These are phyloP conservation scores for Alentia gelatinosa DNA, from an alignment of 2,888 invertebrate genomes.

Conservation along the genomic window DNA sequence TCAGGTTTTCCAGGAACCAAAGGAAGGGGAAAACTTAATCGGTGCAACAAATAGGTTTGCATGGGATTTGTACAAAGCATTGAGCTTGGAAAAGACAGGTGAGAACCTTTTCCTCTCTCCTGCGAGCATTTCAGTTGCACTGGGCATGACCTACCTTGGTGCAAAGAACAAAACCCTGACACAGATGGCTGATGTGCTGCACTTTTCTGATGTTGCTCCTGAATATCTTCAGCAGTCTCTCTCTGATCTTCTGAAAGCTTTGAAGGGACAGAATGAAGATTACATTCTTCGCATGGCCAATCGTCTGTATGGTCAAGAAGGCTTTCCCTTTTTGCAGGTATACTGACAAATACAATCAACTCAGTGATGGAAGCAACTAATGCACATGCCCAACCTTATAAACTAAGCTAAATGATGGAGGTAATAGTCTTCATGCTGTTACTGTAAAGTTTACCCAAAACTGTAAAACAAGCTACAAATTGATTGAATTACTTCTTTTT, in stretches of 20 bases:
- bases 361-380: too few relatives aligned
- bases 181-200: slow-evolving; percentile 72
- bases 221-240: slow-evolving; percentile 55
- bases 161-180: slow-evolving; percentile 76
- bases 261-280: slow-evolving; percentile 41
- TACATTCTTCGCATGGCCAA: slow-evolving; percentile 73
- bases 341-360: too few relatives aligned
- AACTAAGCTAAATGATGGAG: too few relatives aligned
- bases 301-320: slow-evolving; percentile 67
- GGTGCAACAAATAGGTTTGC: slow-evolving; percentile 59
- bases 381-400: too few relatives aligned
- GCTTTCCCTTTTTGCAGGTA: slow-evolving; percentile 39
- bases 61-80: slow-evolving; percentile 60
- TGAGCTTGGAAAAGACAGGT: background rate
- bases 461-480: too few relatives aligned
- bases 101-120: slow-evolving; percentile 78
- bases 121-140: slow-evolving; percentile 79
- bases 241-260: slow-evolving; percentile 1
- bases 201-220: slow-evolving; percentile 53
- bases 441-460: too few relatives aligned
- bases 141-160: slow-evolving; percentile 80
- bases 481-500: too few relatives aligned
- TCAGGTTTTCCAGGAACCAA: background rate
- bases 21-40: slow-evolving; percentile 46
- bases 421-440: too few relatives aligned